Conservation (phyloP, 2,888 invertebrate genomes). For the Seira ritae region DNA sequence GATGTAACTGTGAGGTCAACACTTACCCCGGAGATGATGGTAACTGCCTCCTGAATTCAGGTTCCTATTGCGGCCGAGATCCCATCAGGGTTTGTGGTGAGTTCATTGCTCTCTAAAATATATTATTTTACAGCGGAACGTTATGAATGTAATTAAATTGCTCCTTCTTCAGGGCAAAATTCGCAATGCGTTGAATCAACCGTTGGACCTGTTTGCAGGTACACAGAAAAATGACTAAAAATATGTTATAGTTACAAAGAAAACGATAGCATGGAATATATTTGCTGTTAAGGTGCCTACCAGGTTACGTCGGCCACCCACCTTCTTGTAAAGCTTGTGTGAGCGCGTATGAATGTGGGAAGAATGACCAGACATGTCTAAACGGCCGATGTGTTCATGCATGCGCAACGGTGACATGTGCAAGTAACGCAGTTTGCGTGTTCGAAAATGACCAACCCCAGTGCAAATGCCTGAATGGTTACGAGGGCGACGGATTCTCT, state of each 20-base stretch:
- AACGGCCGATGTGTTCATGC: slow-evolving; percentile 73
- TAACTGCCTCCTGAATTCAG: slow-evolving; percentile 71
- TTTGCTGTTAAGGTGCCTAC: slow-evolving; percentile 45
- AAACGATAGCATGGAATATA: neutral
- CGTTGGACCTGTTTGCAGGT: slow-evolving; percentile 68
- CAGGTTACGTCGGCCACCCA: slow-evolving; percentile 70
- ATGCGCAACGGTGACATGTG: slow-evolving; percentile 71
- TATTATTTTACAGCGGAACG: no score
- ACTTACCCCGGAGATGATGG: slow-evolving; percentile 73
- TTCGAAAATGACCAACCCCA: slow-evolving; percentile 70
- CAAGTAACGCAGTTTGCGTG: slow-evolving; percentile 71
- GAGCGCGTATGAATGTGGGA: slow-evolving; percentile 70
- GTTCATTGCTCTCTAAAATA: no score
- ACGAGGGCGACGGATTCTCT: slow-evolving; percentile 71
- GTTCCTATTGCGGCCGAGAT: slow-evolving; percentile 72
- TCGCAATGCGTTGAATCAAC: slow-evolving; percentile 72
- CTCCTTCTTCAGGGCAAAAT: slow-evolving; percentile 63
- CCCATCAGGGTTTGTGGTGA: slow-evolving; percentile 71
- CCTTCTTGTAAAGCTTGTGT: slow-evolving; percentile 73
- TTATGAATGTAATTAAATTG: neutral
- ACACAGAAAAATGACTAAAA: neutral
- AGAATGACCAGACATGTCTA: slow-evolving; percentile 72
- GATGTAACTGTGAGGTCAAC: slow-evolving; percentile 71
- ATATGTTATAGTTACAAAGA: neutral
- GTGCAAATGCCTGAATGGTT: slow-evolving; percentile 68